phyloP scores from a whole-genome alignment of 2,888 invertebrate genomes.

The Drosophila gaucha region DNA sequence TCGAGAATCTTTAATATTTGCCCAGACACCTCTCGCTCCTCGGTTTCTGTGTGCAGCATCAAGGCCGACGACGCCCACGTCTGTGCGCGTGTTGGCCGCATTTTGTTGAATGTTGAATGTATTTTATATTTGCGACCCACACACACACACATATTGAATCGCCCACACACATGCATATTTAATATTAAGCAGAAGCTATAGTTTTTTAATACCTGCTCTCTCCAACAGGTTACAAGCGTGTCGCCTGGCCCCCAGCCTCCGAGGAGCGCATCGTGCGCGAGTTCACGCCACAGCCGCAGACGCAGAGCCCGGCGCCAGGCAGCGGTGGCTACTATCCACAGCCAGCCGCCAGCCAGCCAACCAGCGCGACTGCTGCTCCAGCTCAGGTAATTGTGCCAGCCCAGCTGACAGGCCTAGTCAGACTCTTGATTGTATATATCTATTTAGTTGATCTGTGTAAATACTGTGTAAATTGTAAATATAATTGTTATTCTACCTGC shows the following conservation, averaged over 20 bases:
- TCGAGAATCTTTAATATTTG: conserved; percentile 22
- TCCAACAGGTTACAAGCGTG: conserved; percentile 90
- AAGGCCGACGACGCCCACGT: conserved; percentile 69
- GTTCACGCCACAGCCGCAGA: conserved; percentile 83
- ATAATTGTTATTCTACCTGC: conserved; percentile 57
- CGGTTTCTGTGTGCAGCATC: conserved; percentile 13
- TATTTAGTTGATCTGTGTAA: conserved; percentile 30
- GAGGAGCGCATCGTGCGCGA: conserved; percentile 88
- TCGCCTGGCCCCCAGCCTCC: conserved; percentile 93
- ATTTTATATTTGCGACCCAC: conserved; percentile 14
- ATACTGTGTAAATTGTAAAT: conserved; percentile 62
- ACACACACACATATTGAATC: conserved; percentile 3
- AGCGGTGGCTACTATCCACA: conserved; percentile 68
- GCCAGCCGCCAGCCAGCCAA: conserved; percentile 30
- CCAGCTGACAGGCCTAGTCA: conserved; percentile 1
- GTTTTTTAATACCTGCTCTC: conserved; percentile 13
- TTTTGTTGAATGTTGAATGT: conserved; percentile 64
- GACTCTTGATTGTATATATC: conserved; percentile 26
- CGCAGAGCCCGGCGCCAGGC: conserved; percentile 72
- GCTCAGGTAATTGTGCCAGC: conserved; percentile 75
- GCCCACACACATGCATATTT: conserved; percentile 2
- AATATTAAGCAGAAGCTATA: background rate
- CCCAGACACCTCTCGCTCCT: background rate
- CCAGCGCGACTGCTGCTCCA: conserved; percentile 54
- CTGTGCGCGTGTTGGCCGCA: conserved; percentile 69